Evolutionary conservation across 64 coral and sea anemone genomes (phyloP).

Genomic region (Astreopora myriophthalma): DNA sequence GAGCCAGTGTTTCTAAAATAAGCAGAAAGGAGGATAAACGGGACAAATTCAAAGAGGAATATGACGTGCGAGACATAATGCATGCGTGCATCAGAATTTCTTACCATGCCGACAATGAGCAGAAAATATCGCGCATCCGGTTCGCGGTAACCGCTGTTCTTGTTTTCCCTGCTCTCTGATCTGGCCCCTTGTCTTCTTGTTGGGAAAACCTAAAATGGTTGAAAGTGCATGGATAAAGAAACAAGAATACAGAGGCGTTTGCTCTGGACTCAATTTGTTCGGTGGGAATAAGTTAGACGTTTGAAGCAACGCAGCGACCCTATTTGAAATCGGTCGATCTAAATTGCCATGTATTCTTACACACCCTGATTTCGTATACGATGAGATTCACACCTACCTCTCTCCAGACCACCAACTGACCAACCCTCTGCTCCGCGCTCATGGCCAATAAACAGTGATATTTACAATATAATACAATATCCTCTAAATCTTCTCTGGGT

Average conservation of each 20-base stretch:
- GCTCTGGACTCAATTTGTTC: too few relatives aligned
- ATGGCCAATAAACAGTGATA: constrained; percentile 96
- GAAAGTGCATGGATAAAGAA: neutral
- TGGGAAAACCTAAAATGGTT: constrained; percentile 53
- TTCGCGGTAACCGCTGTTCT: constrained; percentile 7
- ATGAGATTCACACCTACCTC: too few relatives aligned
- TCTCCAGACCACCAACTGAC: constrained; percentile 92
- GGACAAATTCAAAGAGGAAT: neutral
- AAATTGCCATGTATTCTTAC: too few relatives aligned
- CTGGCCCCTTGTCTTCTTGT: constrained; percentile 44
- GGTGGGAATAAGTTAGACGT: too few relatives aligned
- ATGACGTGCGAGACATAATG: too few relatives aligned
- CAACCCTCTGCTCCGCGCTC: constrained; percentile 85
- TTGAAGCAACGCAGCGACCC: too few relatives aligned
- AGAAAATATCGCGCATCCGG: constrained; percentile 60
- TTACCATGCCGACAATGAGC: constrained; percentile 83
- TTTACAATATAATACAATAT: constrained; percentile 96
- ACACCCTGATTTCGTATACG: too few relatives aligned
- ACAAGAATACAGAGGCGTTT: too few relatives aligned
- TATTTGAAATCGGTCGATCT: too few relatives aligned
- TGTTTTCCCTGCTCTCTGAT: neutral
- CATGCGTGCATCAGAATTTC: neutral
- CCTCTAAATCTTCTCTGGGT: constrained; percentile 82
- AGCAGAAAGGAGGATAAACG: neutral
- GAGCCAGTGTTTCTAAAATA: constrained; percentile 89